Evolutionary conservation across 2,797 vertebrate genomes (phyloP).

Genomic region (Scarus forsteni): DNA sequence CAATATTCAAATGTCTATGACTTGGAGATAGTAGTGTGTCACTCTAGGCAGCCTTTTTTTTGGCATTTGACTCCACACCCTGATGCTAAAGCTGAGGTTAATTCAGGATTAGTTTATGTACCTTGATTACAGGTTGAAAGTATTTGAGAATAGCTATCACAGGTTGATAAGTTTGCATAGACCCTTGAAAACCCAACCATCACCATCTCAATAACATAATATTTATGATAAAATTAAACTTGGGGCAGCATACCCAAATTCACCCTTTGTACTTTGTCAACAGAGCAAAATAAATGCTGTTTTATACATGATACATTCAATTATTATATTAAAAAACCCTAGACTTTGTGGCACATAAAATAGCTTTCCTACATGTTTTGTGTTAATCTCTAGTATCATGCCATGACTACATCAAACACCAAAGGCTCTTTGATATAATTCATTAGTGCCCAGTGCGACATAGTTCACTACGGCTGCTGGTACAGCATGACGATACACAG

Average conservation of each 20-base stretch:
- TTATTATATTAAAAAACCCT: slow-evolving; percentile 35
- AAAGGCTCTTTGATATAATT: slow-evolving; percentile 27
- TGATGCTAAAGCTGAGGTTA: slow-evolving; percentile 76
- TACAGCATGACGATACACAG: slow-evolving; percentile 54
- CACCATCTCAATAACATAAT: slow-evolving; percentile 53
- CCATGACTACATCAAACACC: slow-evolving; percentile 39
- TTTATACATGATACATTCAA: slow-evolving; percentile 67
- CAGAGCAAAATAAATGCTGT: slow-evolving; percentile 47
- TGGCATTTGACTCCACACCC: slow-evolving; percentile 70
- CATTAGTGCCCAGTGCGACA: slow-evolving; percentile 17
- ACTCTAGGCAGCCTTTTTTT: slow-evolving; percentile 61
- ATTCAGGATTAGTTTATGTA: slow-evolving; percentile 60
- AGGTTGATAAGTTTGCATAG: slow-evolving; percentile 81
- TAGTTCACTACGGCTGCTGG: slow-evolving; percentile 32
- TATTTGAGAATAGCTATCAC: slow-evolving; percentile 67
- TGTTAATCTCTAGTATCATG: slow-evolving; percentile 45
- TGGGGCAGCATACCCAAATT: slow-evolving; percentile 68
- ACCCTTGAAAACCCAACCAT: slow-evolving; percentile 71
- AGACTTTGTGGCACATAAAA: slow-evolving; percentile 57
- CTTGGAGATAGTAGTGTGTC: slow-evolving; percentile 53
- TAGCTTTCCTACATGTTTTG: slow-evolving; percentile 14
- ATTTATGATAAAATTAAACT: slow-evolving; percentile 38
- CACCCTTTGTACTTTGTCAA: slow-evolving; percentile 80
- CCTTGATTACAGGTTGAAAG: slow-evolving; percentile 60
- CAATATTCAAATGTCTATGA: slow-evolving; percentile 43